Evolutionary conservation across 2,797 vertebrate genomes (phyloP).

Genomic region (Coracias cyanogaster): DNA sequence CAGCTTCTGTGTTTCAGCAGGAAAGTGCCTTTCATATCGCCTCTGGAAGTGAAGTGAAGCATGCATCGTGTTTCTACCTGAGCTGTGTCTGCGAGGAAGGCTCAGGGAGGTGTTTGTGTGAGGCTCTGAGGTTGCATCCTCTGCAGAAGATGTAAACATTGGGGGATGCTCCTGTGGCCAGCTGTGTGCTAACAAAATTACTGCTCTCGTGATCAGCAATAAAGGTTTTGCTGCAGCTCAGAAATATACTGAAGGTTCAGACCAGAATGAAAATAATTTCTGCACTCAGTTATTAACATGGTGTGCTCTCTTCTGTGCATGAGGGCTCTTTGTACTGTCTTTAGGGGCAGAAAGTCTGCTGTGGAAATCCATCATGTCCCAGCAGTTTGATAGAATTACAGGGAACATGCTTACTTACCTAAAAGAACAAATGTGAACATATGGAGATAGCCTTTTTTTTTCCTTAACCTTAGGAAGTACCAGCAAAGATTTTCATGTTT

Average conservation of each 20-base stretch:
- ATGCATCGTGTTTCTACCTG: neutral
- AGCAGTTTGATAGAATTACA: conserved; percentile 56
- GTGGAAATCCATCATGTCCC: conserved; percentile 24
- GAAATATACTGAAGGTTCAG: neutral
- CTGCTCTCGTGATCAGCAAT: conserved; percentile 24
- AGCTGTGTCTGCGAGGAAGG: neutral
- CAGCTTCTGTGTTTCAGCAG: neutral
- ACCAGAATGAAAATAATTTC: neutral
- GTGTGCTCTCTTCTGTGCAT: neutral
- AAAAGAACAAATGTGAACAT: conserved; percentile 55
- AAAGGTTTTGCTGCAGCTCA: conserved; percentile 34
- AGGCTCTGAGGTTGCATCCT: neutral
- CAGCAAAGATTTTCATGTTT: conserved; percentile 40
- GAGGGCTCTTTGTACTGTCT: neutral
- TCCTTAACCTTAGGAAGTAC: conserved; percentile 36
- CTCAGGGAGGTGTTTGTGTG: neutral
- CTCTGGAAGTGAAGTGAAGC: neutral
- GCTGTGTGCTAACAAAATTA: conserved; percentile 27
- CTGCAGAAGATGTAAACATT: neutral
- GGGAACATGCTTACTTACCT: conserved; percentile 50
- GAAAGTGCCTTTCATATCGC: neutral
- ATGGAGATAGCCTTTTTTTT: neutral
- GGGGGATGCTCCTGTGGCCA: neutral
- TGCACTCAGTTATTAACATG: neutral
- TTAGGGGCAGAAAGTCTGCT: conserved; percentile 2